phyloP scores from a whole-genome alignment of 1,140 invertebrate species.

The Drosophila albomicans region DNA sequence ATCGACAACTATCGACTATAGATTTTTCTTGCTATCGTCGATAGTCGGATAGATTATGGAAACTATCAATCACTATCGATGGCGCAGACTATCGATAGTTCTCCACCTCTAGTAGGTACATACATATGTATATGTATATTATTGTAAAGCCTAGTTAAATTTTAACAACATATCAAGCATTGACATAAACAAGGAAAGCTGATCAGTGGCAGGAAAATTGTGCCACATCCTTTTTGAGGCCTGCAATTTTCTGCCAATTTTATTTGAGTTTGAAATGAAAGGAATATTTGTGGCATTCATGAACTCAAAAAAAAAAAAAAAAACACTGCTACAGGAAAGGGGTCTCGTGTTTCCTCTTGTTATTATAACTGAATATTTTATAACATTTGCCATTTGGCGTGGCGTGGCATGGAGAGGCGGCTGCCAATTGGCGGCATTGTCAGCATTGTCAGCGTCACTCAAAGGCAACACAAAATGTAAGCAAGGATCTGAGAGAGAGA shows the following conservation, averaged over 20 bases:
- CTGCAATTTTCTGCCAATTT: conserved; percentile 20
- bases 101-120: too few relatives aligned
- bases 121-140: too few relatives aligned
- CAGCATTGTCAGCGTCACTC: conserved; percentile 73
- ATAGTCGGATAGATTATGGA: too few relatives aligned
- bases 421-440: conserved; percentile 63
- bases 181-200: conserved; percentile 11
- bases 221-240: background rate
- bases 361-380: conserved; percentile 74
- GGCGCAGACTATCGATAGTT: too few relatives aligned
- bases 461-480: conserved; percentile 60
- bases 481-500: conserved; percentile 30
- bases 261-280: conserved; percentile 28
- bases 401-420: conserved; percentile 47
- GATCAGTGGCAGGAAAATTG: too few relatives aligned
- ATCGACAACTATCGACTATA: too few relatives aligned
- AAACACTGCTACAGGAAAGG: background rate
- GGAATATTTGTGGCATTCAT: conserved; percentile 21
- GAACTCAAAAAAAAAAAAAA: background rate
- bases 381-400: conserved; percentile 54
- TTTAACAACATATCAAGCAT: background rate
- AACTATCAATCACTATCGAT: too few relatives aligned
- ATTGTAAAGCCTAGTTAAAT: too few relatives aligned
- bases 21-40: too few relatives aligned
- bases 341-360: conserved; percentile 28